Base-by-base conservation (phyloP, 2,888 invertebrate genomes). In the Didymodactylos carnosus region DNA sequence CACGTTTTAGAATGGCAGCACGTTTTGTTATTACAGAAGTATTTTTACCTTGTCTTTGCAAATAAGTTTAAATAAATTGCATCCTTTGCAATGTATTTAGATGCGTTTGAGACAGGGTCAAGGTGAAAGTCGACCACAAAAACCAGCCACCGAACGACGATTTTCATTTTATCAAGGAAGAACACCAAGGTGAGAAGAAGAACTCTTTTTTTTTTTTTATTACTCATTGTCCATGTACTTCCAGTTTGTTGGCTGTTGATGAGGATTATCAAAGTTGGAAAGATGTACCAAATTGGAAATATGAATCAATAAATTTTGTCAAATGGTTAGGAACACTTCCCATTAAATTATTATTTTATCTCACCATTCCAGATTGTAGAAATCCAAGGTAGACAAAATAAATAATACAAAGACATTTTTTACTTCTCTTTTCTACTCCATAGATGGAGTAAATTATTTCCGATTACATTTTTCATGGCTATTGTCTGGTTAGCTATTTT, bases 401-500 rank as follows among this genome's bases (percentile, higher is more conserved):
- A 41, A 5, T 23, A 2, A 53, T n/a, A 11, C 7, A 13, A n/a
- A 4, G 14, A 19, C 14, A 3, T 25, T 73, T 5, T 46, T 5
- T 3, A n/a, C 29, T 27, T 10, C 46, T 69, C 13, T 35, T 39
- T 35, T 75, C n/a, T 40, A 70, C 39, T 78, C 79, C 76, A 78
- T 91, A 92, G 91, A 84, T 41, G 81, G 77, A 92, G 91, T 86
- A 90, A 89, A 82, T 90, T 88, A 84, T 94, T 91, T 86, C 88
- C 90, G 78, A 83, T 92, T 80, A 92, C 94, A 80, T 97, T 97
- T 87, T 85, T 92, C 82, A 94, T 94, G 79, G 94, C 94, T 82
- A 95, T 97, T 85, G 80, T 92, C 73, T 94, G 83, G 83, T 84
- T 84, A 73, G 95, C 94, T 78, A 89, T 89, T 82, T 97, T 92